Evolutionary conservation across 2,888 invertebrate genomes (phyloP).

Genomic region (Argyra leucocephala): DNA sequence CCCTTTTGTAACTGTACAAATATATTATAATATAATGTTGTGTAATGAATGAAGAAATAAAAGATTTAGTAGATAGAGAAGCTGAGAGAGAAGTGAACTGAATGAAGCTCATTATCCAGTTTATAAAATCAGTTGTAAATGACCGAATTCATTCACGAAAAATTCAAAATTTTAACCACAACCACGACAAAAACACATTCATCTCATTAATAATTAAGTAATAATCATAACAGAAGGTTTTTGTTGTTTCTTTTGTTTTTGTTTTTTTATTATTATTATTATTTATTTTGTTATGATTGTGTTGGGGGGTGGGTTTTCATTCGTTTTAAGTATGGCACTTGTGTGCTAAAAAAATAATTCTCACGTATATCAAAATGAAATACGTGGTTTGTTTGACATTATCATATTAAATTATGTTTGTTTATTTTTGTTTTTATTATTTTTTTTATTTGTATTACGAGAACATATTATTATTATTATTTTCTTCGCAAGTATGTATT

Average conservation of each 20-base stretch:
- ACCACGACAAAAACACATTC: constrained; percentile 17
- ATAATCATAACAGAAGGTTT: not conserved
- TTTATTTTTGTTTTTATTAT: too few species aligned
- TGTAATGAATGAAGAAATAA: too few species aligned
- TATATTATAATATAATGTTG: too few species aligned
- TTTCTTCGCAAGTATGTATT: too few species aligned
- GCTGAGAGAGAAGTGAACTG: too few species aligned
- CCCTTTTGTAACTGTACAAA: too few species aligned
- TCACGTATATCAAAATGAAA: constrained; percentile 3
- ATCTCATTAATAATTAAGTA: constrained; percentile 9
- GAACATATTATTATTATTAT: not conserved
- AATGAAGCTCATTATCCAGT: too few species aligned
- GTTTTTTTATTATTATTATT: not conserved
- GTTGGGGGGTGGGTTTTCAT: too few species aligned
- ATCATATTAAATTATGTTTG: not conserved
- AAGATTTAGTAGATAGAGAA: too few species aligned
- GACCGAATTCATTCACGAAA: constrained; percentile 13
- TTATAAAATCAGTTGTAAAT: not conserved
- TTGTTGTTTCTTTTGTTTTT: not conserved
- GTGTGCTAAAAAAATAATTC: not conserved
- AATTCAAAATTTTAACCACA: constrained; percentile 17
- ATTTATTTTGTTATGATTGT: not conserved
- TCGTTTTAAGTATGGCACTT: not conserved
- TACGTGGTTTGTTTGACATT: constrained; percentile 3
- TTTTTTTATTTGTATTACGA: not conserved